These are phyloP conservation scores for Heterodera filipjevi DNA, from an alignment of 2,888 invertebrate species.

Conservation along the genomic window DNA sequence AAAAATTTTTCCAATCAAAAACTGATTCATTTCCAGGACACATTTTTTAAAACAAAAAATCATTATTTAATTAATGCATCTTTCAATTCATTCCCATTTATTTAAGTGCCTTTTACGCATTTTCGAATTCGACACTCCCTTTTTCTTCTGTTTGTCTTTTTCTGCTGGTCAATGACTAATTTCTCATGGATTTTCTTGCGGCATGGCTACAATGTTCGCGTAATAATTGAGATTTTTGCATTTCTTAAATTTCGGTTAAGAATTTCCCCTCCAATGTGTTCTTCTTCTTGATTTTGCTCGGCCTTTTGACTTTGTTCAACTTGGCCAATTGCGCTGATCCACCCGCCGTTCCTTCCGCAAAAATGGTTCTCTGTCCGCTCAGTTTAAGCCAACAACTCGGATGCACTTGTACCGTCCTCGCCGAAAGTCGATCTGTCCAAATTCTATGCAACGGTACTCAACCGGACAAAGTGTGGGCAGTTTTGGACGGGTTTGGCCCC, in stretches of 20 bases:
- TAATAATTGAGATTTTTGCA: not conserved
- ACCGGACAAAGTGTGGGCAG: constrained; percentile 20
- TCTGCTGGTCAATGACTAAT: constrained; percentile 18
- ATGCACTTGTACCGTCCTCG: constrained; percentile 17
- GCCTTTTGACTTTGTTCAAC: not conserved
- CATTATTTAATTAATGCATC: not conserved
- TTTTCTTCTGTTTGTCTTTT: not conserved
- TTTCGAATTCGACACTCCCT: not conserved
- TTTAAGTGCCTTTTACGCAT: not conserved
- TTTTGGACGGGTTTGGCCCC: not conserved
- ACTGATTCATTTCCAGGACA: not conserved
- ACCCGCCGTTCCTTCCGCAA: not conserved
- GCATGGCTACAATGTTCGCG: constrained; percentile 14
- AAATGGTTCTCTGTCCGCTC: constrained; percentile 18
- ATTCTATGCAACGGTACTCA: constrained; percentile 20
- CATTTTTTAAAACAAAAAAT: not conserved
- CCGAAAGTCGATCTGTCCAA: constrained; percentile 12
- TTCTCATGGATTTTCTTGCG: not conserved
- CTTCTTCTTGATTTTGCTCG: not conserved
- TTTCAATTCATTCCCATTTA: not conserved
- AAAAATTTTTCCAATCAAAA: not conserved
- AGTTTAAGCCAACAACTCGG: constrained; percentile 13
- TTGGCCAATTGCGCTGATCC: not conserved
- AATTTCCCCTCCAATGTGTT: not conserved
- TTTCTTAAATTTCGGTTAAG: not conserved